Percentiles rank a stretch among this genome's conserved stretches.
Conservation (phyloP, 2,888 invertebrate genomes). For the Onthophagus sagittarius region DNA sequence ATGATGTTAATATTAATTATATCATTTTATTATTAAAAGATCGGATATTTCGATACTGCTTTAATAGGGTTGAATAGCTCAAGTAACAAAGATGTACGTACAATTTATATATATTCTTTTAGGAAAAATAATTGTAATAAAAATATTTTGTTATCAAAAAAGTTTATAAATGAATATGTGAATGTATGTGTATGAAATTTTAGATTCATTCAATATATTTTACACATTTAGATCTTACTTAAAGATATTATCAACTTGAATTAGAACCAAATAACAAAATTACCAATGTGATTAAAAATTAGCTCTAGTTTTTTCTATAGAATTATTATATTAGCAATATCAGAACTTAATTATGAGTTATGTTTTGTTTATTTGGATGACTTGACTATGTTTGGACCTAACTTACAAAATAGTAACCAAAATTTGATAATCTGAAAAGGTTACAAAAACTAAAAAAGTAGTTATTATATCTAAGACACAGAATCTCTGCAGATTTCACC, state of each 20-base stretch:
- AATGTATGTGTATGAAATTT: slow-evolving; percentile 32
- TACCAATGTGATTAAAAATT: slow-evolving; percentile 33
- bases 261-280: slow-evolving; percentile 29
- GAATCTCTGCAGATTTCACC: slow-evolving; percentile 24
- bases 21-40: too few species aligned
- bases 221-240: too few species aligned
- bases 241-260: too few species aligned
- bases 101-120: too few species aligned
- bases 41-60: too few species aligned
- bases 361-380: slow-evolving; percentile 28
- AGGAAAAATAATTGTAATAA: too few species aligned
- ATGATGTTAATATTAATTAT: too few species aligned
- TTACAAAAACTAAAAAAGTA: slow-evolving; percentile 24
- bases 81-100: too few species aligned
- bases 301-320: slow-evolving; percentile 32
- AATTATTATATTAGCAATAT: slow-evolving; percentile 30
- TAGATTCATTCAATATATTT: slow-evolving; percentile 34
- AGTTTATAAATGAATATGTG: too few species aligned
- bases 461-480: slow-evolving; percentile 24
- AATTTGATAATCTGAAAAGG: slow-evolving; percentile 26
- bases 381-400: slow-evolving; percentile 28
- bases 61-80: too few species aligned
- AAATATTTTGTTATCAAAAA: too few species aligned
- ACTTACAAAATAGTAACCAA: slow-evolving; percentile 26
- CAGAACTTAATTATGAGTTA: slow-evolving; percentile 29